Conservation (phyloP, 1,140 invertebrate species). For the Drosophila kikkawai region DNA sequence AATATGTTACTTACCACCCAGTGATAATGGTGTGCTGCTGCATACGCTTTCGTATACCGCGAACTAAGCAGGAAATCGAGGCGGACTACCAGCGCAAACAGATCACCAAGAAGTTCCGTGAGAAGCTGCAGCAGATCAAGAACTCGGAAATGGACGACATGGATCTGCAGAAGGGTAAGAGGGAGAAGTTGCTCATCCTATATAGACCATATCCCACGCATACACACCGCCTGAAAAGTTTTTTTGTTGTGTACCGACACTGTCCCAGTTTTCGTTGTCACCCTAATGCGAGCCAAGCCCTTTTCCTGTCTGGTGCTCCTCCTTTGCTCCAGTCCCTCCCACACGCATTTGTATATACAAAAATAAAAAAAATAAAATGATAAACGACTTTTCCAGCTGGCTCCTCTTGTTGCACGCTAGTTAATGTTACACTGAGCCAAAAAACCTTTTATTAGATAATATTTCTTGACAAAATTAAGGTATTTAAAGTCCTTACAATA, state of each 20-base stretch:
- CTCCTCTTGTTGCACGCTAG: slow-evolving; percentile 65
- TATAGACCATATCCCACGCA: slow-evolving; percentile 16
- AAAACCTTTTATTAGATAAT: background rate
- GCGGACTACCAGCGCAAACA: slow-evolving; percentile 94
- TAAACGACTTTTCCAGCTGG: slow-evolving; percentile 66
- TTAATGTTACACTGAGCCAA: slow-evolving; percentile 35
- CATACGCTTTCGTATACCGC: slow-evolving; percentile 93
- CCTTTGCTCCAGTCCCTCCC: slow-evolving; percentile 21
- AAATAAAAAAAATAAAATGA: slow-evolving; percentile 52
- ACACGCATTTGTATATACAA: slow-evolving; percentile 71
- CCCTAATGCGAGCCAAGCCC: slow-evolving; percentile 70
- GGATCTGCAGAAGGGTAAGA: slow-evolving; percentile 91
- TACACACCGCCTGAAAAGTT: slow-evolving; percentile 36
- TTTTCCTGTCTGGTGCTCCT: slow-evolving; percentile 58
- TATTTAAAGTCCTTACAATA: background rate
- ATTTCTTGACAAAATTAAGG: too few relatives aligned
- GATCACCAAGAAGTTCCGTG: slow-evolving; percentile 92
- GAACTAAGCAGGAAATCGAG: slow-evolving; percentile 97
- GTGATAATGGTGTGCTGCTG: slow-evolving; percentile 94
- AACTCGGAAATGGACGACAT: slow-evolving; percentile 94
- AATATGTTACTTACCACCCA: slow-evolving; percentile 58
- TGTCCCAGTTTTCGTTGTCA: slow-evolving; percentile 67
- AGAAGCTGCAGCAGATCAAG: slow-evolving; percentile 92
- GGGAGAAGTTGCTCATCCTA: slow-evolving; percentile 31
- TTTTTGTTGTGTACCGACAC: slow-evolving; percentile 52